A percentile compares a stretch with the other conserved stretches of the same genome.
phyloP scores from a whole-genome alignment of 2,113 vertebrate species.

The Mirza zaza region DNA sequence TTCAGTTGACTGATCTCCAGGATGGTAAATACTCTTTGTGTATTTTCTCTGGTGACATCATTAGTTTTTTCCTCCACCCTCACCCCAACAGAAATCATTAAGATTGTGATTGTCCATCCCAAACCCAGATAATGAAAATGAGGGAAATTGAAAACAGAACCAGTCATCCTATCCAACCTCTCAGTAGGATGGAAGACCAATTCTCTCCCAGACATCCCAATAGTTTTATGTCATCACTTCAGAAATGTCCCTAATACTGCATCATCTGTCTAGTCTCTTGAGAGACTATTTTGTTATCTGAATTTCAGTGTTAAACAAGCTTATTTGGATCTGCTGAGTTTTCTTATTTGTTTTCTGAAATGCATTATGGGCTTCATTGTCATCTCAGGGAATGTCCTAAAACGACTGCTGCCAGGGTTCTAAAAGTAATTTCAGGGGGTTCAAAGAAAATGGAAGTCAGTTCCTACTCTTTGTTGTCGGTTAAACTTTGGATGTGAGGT shows the following conservation, averaged over 20 bases:
- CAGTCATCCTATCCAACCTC: background rate
- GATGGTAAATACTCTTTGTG: constrained; percentile 48
- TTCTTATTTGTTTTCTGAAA: constrained; percentile 59
- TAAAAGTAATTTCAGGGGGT: background rate
- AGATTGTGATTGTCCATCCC: constrained; percentile 5
- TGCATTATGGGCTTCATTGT: constrained; percentile 13
- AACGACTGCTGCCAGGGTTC: background rate
- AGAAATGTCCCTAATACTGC: background rate
- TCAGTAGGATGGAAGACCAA: background rate
- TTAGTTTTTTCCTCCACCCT: constrained; percentile 46
- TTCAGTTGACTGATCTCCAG: constrained; percentile 52
- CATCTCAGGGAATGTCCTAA: background rate
- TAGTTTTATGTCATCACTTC: background rate
- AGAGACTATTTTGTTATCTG: background rate
- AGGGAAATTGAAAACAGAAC: background rate
- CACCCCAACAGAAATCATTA: constrained; percentile 48
- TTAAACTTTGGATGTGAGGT: background rate
- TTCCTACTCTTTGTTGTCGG: background rate
- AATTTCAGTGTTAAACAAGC: background rate
- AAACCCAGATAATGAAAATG: constrained; percentile 33
- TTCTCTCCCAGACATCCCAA: constrained; percentile 17
- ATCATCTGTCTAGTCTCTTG: background rate
- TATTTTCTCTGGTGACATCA: constrained; percentile 55
- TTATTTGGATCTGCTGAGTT: constrained; percentile 28
- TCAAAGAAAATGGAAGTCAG: background rate